phyloP scores from a whole-genome alignment of 2,888 invertebrate genomes.

The Lasioglossum figueresi region DNA sequence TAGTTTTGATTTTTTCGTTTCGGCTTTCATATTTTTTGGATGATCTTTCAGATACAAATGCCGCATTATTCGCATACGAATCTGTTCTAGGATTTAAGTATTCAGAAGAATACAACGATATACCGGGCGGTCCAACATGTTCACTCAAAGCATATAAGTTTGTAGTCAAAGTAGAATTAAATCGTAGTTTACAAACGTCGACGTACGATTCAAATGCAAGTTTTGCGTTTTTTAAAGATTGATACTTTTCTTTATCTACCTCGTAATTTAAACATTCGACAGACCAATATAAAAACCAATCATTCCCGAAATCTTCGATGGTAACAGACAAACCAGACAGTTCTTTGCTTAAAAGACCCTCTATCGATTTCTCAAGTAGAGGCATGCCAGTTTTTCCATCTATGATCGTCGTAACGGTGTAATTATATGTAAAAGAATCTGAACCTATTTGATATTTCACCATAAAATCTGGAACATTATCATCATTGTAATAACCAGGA shows the following conservation, averaged over 20 bases:
- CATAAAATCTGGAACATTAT: conserved; percentile 91
- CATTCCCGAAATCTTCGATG: conserved; percentile 88
- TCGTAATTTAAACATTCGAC: conserved; percentile 86
- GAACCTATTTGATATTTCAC: conserved; percentile 89
- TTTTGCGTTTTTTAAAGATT: conserved; percentile 81
- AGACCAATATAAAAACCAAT: conserved; percentile 92
- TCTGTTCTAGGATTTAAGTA: conserved; percentile 84
- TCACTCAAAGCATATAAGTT: conserved; percentile 88
- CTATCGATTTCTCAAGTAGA: conserved; percentile 86
- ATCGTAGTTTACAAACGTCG: conserved; percentile 89
- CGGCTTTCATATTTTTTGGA: conserved; percentile 60
- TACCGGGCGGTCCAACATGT: conserved; percentile 89
- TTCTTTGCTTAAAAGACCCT: conserved; percentile 87
- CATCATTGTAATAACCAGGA: conserved; percentile 91
- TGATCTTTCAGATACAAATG: conserved; percentile 72
- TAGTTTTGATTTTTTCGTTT: conserved; percentile 51
- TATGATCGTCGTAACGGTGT: conserved; percentile 86
- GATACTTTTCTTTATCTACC: conserved; percentile 85
- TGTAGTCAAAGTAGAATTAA: conserved; percentile 88
- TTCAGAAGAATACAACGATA: conserved; percentile 89
- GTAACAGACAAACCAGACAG: conserved; percentile 86
- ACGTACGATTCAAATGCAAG: conserved; percentile 78
- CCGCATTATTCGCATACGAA: conserved; percentile 71
- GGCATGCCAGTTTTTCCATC: conserved; percentile 88
- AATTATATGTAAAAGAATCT: conserved; percentile 90